Conservation (phyloP, 1,140 invertebrate species). For the Drosophila pectinifera region DNA sequence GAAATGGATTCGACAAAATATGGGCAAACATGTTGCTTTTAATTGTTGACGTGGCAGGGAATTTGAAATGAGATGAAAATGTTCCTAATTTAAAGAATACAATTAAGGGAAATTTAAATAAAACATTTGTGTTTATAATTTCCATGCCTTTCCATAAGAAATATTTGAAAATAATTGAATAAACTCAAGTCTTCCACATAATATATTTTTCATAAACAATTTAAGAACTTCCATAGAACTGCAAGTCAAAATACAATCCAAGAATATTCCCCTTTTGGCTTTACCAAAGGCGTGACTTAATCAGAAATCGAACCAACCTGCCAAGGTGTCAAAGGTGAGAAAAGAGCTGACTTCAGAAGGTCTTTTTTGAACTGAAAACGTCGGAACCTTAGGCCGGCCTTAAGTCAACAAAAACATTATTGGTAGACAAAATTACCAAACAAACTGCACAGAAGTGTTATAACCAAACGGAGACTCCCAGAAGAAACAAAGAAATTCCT, state of each 20-base stretch:
- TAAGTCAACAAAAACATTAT: constrained; percentile 12
- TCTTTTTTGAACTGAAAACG: constrained; percentile 4
- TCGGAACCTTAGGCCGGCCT: background rate
- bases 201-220: background rate
- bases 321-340: constrained; percentile 11
- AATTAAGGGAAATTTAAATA: too few relatives aligned
- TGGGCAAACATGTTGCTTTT: background rate
- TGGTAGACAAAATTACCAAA: constrained; percentile 14
- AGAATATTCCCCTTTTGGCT: background rate
- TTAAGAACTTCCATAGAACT: background rate
- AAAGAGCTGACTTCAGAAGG: constrained; percentile 15
- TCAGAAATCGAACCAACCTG: constrained; percentile 4
- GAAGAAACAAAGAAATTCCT: background rate
- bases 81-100: background rate
- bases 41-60: background rate
- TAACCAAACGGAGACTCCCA: background rate
- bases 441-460: constrained; percentile 10
- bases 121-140: too few relatives aligned
- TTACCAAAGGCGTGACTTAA: constrained; percentile 15
- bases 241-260: background rate
- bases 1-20: background rate
- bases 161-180: too few relatives aligned
- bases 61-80: background rate
- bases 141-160: too few relatives aligned
- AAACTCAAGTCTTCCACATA: too few relatives aligned